Base-by-base conservation (phyloP, 2,888 invertebrate species). In the Hirtodrosophila trivittata region DNA sequence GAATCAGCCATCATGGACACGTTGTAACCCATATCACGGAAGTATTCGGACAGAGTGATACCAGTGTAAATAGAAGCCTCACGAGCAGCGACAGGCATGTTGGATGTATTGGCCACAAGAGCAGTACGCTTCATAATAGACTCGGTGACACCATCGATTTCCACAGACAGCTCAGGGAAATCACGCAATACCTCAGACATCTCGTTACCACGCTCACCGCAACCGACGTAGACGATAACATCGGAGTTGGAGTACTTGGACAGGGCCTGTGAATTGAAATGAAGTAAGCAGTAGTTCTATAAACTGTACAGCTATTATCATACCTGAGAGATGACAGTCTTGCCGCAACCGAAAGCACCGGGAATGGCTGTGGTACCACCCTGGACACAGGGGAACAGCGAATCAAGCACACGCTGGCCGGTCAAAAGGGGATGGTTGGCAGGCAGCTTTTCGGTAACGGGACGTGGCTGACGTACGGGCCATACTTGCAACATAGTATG, bases 1-100 rank as follows among this genome's bases (percentile, higher is more conserved):
- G 99, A 99, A 92, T 99, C 99, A 69, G 99, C 99, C 99, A 99
- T 99, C 99, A 99, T 99, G 81, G 99, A 98, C 39, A 99, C 99
- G 91, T 99, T 97, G 94, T 98, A 98, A 89, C 99, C 99, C 99
- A 98, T 98, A 92, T 97, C 96, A 87, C 96, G 94, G 96, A 98
- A 99, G 92, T 99, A 99, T 92, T 99, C 99, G 18, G 99, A 98
- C n/a, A 99, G 93, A 0, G 99, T 99, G 92, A 99, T 99, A 87
- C 98, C 98, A 65, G 99, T 99, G 92, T 99, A 99, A 91, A 99
- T 99, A 90, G 99, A 99, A 65, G 99, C 99, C 92, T 99, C 99
- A 91, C 99, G 95, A 91, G 99, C 99, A 88, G 99, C 99, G 69
- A 99, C 99, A 90, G 99, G 99, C 99, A 99, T 99, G 96, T 99